Percentiles rank a stretch among this genome's conserved stretches.
These are phyloP conservation scores for Pseudoips prasinana DNA, from an alignment of 2,888 invertebrate genomes.

Conservation along the genomic window DNA sequence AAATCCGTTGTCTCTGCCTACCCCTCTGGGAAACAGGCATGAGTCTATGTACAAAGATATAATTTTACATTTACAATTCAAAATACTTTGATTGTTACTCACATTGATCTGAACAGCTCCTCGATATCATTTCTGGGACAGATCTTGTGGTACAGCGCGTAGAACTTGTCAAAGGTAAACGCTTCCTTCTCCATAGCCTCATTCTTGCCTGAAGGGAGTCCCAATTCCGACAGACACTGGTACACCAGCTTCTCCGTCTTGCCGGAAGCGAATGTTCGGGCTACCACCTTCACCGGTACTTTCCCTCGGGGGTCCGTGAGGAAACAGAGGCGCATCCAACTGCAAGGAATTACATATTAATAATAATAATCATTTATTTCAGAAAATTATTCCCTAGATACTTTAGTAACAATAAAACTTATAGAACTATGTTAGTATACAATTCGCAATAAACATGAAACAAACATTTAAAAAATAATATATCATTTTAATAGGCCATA, in stretches of 20 bases:
- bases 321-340: conserved; percentile 99
- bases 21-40: too few species aligned
- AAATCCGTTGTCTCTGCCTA: too few species aligned
- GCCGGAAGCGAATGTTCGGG: conserved; percentile 99
- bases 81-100: too few species aligned
- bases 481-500: neutral
- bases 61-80: too few species aligned
- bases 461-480: neutral
- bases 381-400: too few species aligned
- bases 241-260: conserved; percentile 99
- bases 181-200: conserved; percentile 96
- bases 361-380: too few species aligned
- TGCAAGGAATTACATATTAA: conserved; percentile 72
- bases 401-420: too few species aligned
- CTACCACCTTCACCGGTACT: conserved; percentile 98
- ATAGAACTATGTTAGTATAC: too few species aligned
- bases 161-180: conserved; percentile 99
- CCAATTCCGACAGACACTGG: conserved; percentile 96
- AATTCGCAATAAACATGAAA: neutral
- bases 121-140: conserved; percentile 99
- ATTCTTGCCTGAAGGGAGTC: conserved; percentile 96
- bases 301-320: conserved; percentile 96
- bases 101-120: conserved; percentile 97
- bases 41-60: too few species aligned
- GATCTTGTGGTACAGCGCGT: conserved; percentile 98